These are phyloP conservation scores for Dicrostonyx torquatus DNA, from an alignment of 2,797 vertebrate genomes.

Conservation along the genomic window DNA sequence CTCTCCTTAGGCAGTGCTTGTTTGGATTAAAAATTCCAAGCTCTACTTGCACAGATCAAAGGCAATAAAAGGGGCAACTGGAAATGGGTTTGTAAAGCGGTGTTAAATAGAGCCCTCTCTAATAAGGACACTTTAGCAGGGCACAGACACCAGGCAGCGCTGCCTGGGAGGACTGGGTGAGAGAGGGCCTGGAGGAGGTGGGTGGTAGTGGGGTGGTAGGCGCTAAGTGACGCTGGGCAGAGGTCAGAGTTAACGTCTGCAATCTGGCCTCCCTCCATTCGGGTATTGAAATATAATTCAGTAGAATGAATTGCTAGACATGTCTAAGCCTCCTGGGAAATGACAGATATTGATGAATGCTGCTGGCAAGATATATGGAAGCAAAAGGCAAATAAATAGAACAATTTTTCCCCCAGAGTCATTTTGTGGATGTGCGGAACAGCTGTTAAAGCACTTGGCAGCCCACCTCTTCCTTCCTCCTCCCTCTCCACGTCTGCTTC, in stretches of 20 bases:
- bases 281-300: constrained; percentile 74
- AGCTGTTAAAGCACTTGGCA: constrained; percentile 66
- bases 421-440: constrained; percentile 51
- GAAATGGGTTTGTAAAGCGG: constrained; percentile 48
- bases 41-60: neutral
- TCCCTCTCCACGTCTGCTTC: neutral
- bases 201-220: neutral
- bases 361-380: constrained; percentile 81
- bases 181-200: neutral
- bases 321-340: constrained; percentile 78
- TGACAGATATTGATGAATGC: constrained; percentile 83
- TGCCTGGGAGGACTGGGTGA: neutral
- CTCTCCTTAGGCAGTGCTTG: neutral
- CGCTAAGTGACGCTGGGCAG: neutral
- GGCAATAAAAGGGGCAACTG: constrained; percentile 29
- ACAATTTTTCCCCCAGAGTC: constrained; percentile 59
- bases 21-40: constrained; percentile 45
- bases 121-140: neutral
- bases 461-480: neutral
- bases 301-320: constrained; percentile 75
- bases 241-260: constrained; percentile 62
- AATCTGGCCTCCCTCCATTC: constrained; percentile 49
- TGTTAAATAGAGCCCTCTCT: neutral
- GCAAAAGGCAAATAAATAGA: constrained; percentile 79
- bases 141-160: neutral